Base-by-base conservation (phyloP, 2,888 invertebrate genomes). In the Nudaria mundana region DNA sequence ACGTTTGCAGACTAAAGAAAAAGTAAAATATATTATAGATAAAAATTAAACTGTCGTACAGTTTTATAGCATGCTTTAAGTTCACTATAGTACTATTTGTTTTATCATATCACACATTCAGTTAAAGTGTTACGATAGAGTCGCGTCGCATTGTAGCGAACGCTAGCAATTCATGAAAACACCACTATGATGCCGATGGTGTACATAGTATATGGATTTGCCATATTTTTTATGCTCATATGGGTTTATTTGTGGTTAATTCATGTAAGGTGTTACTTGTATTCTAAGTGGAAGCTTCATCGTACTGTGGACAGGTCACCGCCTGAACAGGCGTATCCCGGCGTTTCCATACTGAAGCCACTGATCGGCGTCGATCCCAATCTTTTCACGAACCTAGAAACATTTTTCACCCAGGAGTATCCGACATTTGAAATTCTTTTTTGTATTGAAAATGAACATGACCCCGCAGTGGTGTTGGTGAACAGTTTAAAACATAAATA, bases 321-420 rank as follows among this genome's bases (percentile, higher is more conserved):
- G 46, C 91, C 93, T 51, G 95, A 96, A 79, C 92, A 92, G 44
- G 95, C 96, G 7, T 91, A 94, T 67, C 95, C 95, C 38, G 97
- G 97, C 29, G 96, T 98, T 34, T 96, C 98, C 37, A 95, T 98
- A 54, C 88, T 98, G 58, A 99, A 98, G 76, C 98, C 98, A 14
- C 89, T 98, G 29, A 96, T 97, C 88, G 98, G 98, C 35, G 93
- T 94, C 41, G 98, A 98, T 88, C 95, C 96, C 28, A 96, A 98
- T 89, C 91, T 98, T 58, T 93, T 93, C 72, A 92, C 93, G 44
- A 99, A 98, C 85, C 89, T 98, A 65, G 97, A 98, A 87, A 95
- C 98, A 0, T 98, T 97, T 90, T 98, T 98, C 85, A 94, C 94
- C n/a, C 92, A 98, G 91, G 94, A 95, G 63, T 98, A 98, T 81